Evolutionary conservation across 2,797 vertebrate genomes (phyloP).

Genomic region (Prionace glauca): DNA sequence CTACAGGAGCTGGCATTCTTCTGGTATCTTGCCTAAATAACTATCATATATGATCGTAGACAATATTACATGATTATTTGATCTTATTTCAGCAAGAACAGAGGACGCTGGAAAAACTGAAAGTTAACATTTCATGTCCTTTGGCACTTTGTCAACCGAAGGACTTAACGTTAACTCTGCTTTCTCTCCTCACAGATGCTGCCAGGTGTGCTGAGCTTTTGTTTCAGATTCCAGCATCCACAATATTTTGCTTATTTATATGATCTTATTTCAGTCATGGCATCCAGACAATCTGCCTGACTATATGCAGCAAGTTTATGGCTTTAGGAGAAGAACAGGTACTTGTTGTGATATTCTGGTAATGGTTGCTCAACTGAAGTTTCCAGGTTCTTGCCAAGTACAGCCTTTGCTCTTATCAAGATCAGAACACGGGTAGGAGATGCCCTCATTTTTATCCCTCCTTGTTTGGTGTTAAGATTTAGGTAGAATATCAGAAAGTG

Average conservation of each 20-base stretch:
- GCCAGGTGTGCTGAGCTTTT: too few relatives aligned
- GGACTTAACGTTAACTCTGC: too few relatives aligned
- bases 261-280: background rate
- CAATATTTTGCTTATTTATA: too few relatives aligned
- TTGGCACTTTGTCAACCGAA: too few relatives aligned
- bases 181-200: too few relatives aligned
- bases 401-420: background rate
- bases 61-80: background rate
- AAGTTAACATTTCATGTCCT: too few relatives aligned
- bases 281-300: background rate
- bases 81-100: too few relatives aligned
- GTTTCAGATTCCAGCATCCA: too few relatives aligned
- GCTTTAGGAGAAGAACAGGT: background rate
- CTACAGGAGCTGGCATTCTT: background rate
- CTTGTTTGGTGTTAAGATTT: background rate
- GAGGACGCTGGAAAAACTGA: too few relatives aligned
- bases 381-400: background rate
- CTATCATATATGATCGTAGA: background rate
- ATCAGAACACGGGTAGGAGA: background rate
- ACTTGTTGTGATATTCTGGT: background rate
- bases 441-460: background rate
- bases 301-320: background rate
- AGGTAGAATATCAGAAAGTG: background rate
- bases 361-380: background rate
- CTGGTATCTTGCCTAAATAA: background rate